Evolutionary conservation across 2,888 invertebrate genomes (phyloP), one percentile per base, ranked within the genome.

Genomic region (Seira sanloemensis): DNA sequence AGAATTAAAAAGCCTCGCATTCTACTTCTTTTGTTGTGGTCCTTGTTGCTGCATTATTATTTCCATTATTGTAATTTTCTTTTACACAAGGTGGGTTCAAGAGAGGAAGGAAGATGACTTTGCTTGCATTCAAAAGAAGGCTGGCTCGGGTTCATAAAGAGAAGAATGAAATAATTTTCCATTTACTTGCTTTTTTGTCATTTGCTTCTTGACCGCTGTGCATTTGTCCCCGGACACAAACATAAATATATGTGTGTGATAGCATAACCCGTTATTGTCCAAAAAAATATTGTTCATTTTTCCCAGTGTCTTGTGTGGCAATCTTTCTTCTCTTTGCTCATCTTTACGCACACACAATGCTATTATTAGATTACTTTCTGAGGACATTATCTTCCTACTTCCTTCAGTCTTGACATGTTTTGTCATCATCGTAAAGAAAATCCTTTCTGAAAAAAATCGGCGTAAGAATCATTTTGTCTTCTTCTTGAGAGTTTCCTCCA

Each of bases 261-360:
- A 80, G 69, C 75, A 75, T 80, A 80, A 75, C 75, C 80, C 80
- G 74, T 80, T 80, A 80, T 58, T 58, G 58, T 58, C n/a, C 58
- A n/a, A 37, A 58, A 58, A 58, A n/a, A n/a, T n/a, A n/a, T n/a
- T n/a, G n/a, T n/a, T n/a, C n/a, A n/a, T n/a, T 58, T 58, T 58
- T 7, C n/a, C 58, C n/a, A n/a, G 69, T 69, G 16, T 24, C 25
- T 24, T 67, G 67, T 67, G 25, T 24, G n/a, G 58, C 58, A 58
- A 58, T n/a, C n/a, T 58, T 18, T 2, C 58, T 58, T 37, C 12
- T 37, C 37, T 12, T 37, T 37, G 4, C n/a, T 27, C 4, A 16
- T 68, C 27, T 68, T 71, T 76, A 65, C 71, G 78, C 78, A 54
- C 78, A 69, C 78, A 78, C 78, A 71, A 78, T 71, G 68, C 25